phyloP scores from a whole-genome alignment of 2,888 invertebrate genomes.

The Agriopis aurantiaria region DNA sequence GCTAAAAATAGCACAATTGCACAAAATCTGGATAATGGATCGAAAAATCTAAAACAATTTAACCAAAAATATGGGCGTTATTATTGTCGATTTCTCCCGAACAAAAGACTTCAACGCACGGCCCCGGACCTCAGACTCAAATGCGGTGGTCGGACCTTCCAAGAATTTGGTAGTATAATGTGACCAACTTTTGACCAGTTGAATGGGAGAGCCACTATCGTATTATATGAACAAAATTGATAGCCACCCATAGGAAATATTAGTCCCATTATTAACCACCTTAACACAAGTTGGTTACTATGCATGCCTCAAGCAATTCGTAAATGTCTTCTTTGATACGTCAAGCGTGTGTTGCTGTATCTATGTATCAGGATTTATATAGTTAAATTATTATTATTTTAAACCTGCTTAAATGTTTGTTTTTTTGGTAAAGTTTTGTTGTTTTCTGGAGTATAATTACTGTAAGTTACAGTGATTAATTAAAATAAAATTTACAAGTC shows the following conservation, averaged over 20 bases:
- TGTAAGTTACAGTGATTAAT: too few species aligned
- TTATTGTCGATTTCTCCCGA: conserved; percentile 10
- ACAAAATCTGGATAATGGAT: background rate
- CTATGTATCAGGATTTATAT: too few species aligned
- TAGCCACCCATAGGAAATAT: background rate
- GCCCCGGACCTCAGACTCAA: conserved; percentile 18
- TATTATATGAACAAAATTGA: background rate
- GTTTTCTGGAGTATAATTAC: too few species aligned
- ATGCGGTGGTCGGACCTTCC: conserved; percentile 25
- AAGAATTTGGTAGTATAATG: conserved; percentile 16
- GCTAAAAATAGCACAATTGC: too few species aligned
- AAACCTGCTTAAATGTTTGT: too few species aligned
- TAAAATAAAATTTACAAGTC: too few species aligned
- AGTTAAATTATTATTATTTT: too few species aligned
- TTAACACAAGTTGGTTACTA: background rate
- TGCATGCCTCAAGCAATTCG: background rate
- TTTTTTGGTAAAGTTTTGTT: too few species aligned
- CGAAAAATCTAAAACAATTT: background rate
- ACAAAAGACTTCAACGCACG: conserved; percentile 36
- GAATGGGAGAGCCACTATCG: background rate
- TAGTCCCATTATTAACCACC: background rate
- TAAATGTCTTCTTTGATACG: conserved; percentile 9
- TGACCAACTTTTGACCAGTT: background rate
- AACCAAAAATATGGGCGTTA: background rate
- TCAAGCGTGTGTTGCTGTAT: background rate